phyloP scores from a whole-genome alignment of 2,888 invertebrate genomes.

The Apotomis turbidana region DNA sequence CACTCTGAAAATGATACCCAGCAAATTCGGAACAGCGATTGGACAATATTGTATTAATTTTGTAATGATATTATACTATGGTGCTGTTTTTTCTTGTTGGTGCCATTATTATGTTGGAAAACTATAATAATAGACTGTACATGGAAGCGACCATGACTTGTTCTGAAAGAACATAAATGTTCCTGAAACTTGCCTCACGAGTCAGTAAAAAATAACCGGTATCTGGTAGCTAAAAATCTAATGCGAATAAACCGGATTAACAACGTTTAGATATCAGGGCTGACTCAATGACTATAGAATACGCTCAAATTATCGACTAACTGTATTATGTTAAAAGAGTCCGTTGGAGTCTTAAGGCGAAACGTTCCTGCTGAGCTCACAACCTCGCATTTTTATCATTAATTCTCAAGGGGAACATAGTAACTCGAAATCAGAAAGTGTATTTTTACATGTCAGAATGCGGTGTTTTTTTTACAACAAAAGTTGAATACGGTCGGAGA shows the following conservation, averaged over 20 bases:
- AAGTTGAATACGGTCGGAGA: too few relatives aligned
- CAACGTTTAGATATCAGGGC: conserved; percentile 6
- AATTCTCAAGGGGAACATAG: too few relatives aligned
- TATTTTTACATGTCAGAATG: too few relatives aligned
- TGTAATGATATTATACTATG: conserved; percentile 6
- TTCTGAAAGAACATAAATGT: conserved; percentile 38
- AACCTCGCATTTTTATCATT: too few relatives aligned
- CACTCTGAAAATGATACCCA: too few relatives aligned
- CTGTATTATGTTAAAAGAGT: conserved; percentile 27
- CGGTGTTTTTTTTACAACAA: too few relatives aligned
- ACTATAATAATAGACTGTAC: conserved; percentile 27
- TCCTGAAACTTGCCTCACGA: conserved; percentile 39
- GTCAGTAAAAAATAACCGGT: conserved; percentile 16
- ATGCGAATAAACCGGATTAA: background rate
- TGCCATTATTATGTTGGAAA: conserved; percentile 34
- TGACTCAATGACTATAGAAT: conserved; percentile 24
- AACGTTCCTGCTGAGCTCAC: too few relatives aligned
- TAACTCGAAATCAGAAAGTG: too few relatives aligned
- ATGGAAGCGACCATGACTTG: conserved; percentile 27
- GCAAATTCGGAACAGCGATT: too few relatives aligned
- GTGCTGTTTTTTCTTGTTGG: conserved; percentile 24
- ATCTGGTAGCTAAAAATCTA: conserved; percentile 3
- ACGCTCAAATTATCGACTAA: conserved; percentile 37
- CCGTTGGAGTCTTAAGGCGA: conserved; percentile 6
- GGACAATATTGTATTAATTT: background rate